These are phyloP conservation scores for Paramuricea clavata DNA, from an alignment of 92 coral and sea anemone genomes.

Conservation along the genomic window DNA sequence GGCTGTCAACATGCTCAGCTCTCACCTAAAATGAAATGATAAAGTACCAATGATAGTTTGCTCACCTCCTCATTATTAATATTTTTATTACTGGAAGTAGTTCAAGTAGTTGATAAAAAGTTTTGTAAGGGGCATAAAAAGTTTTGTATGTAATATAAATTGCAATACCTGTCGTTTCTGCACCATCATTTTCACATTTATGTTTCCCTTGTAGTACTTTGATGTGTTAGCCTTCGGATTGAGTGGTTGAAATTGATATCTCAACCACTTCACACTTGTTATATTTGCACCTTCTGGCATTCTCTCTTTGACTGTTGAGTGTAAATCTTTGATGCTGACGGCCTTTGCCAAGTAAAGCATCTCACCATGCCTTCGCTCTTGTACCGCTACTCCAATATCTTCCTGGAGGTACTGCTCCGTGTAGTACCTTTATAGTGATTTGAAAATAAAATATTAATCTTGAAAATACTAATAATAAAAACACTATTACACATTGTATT, in stretches of 20 bases:
- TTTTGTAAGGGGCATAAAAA: too few relatives aligned
- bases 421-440: too few relatives aligned
- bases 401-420: constrained; percentile 12
- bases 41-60: too few relatives aligned
- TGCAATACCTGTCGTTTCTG: constrained; percentile 50
- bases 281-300: constrained; percentile 36
- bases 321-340: constrained; percentile 15
- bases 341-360: constrained; percentile 32
- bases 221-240: constrained; percentile 18
- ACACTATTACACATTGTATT: too few relatives aligned
- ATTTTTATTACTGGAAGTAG: too few relatives aligned
- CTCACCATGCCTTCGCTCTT: constrained; percentile 42
- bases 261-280: constrained; percentile 38
- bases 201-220: constrained; percentile 30
- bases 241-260: constrained; percentile 42
- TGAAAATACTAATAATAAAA: too few relatives aligned
- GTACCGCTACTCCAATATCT: constrained; percentile 35
- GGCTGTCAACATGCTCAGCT: constrained; percentile 18
- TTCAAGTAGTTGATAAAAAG: too few relatives aligned
- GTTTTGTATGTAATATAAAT: background rate
- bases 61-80: too few relatives aligned
- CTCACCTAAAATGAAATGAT: background rate
- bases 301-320: background rate
- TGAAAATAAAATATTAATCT: too few relatives aligned
- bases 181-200: constrained; percentile 54